Evolutionary conservation across 2,113 vertebrate species (phyloP).

Genomic region (Phycodurus eques): DNA sequence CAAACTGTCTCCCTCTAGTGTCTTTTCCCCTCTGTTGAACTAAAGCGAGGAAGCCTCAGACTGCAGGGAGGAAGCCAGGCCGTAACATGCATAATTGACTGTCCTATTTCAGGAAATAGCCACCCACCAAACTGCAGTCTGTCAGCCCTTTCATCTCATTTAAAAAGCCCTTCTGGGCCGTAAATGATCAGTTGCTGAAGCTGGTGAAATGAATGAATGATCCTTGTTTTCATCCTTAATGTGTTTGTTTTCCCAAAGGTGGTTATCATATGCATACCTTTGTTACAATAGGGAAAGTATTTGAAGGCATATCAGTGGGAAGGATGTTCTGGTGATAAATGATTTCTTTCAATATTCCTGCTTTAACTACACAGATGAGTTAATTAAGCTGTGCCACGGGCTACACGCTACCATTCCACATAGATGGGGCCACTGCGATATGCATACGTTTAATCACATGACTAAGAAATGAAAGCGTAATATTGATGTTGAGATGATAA

Average conservation of each 20-base stretch:
- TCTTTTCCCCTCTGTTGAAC: slow-evolving; percentile 37
- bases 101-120: slow-evolving; percentile 71
- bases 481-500: slow-evolving; percentile 20
- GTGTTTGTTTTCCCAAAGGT: slow-evolving; percentile 32
- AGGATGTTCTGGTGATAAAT: slow-evolving; percentile 58
- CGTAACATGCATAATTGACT: slow-evolving; percentile 69
- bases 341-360: slow-evolving; percentile 57
- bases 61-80: slow-evolving; percentile 51
- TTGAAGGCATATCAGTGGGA: slow-evolving; percentile 61
- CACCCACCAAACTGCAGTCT: slow-evolving; percentile 50
- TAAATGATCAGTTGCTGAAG: slow-evolving; percentile 7
- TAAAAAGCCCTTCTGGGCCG: slow-evolving; percentile 15
- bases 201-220: slow-evolving; percentile 36
- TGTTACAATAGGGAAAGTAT: slow-evolving; percentile 39
- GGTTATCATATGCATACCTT: slow-evolving; percentile 22
- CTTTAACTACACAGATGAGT: slow-evolving; percentile 60
- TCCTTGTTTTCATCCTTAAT: slow-evolving; percentile 24
- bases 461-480: slow-evolving; percentile 47
- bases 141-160: slow-evolving; percentile 52
- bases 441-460: slow-evolving; percentile 39
- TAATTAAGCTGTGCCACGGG: slow-evolving; percentile 66
- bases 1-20: slow-evolving; percentile 74
- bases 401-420: slow-evolving; percentile 47
- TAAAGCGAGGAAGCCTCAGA: slow-evolving; percentile 32
- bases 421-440: slow-evolving; percentile 52